Base-by-base conservation (phyloP, 2,113 vertebrate species). In the Synodontis membranacea region DNA sequence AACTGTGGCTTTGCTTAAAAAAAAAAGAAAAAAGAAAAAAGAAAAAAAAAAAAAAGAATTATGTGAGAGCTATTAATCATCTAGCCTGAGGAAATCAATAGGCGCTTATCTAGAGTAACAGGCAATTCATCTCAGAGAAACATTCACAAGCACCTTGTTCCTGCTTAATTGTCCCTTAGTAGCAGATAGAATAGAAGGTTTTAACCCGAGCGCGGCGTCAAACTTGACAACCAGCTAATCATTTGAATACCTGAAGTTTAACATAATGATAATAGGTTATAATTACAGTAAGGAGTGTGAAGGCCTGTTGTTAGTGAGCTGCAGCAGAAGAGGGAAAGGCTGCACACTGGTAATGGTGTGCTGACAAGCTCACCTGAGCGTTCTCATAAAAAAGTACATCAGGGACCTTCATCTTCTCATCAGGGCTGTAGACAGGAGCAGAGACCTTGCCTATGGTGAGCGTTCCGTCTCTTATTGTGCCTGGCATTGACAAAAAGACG, bases 361-460 rank as follows among this genome's bases (percentile, higher is more conserved):
- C 46, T 89, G 39, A 85, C 28, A 74, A 31, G 72, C 84, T 95
- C 92, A 99, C 98, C 95, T 99, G 98, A 8, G 94, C 56, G 50
- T 99, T 99, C 90, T 99, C 96, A 86, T 99, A 99, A 92, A 99
- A 99, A 15, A 99, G 95, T 72, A 98, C 97, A 58, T 99, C 97
- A 34, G 98, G 97, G 60, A 99, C 96, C 93, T 99, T 99, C 95
- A 98, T 97, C 88, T 96, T 98, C 90, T 97, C 96, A 0, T 90
- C 56, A 14, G 97, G 86, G n/a, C 91, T 95, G 89, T 94, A 96
- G 80, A 99, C 9, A 0, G 97, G 97, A 89, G 95, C 91, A 0
- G 93, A 96, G 50, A 96, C 94, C 44, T 88, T 89, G 0, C 98
- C 98, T 58, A 99, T 97, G 42, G 94, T 97, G 91, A 99, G 92